Evolutionary conservation across 1,140 invertebrate species (phyloP).

Genomic region (Anoplolepis gracilipes): DNA sequence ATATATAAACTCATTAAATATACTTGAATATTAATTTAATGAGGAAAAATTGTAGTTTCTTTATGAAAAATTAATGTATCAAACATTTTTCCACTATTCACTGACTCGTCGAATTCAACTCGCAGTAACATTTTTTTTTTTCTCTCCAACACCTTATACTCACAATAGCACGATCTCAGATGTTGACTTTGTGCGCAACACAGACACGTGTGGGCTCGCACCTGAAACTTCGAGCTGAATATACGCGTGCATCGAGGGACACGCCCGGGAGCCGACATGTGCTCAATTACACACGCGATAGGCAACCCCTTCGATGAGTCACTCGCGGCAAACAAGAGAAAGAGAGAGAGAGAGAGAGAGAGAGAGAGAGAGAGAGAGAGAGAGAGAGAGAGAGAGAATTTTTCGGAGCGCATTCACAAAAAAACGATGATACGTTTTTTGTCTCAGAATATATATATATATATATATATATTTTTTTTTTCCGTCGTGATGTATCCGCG

Average conservation of each 20-base stretch:
- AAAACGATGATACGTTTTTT: background rate
- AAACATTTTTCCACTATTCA: conserved; percentile 6
- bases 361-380: background rate
- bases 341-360: background rate
- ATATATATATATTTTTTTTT: background rate
- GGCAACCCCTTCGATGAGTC: conserved; percentile 73
- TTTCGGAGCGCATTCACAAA: background rate
- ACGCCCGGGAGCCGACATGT: conserved; percentile 54
- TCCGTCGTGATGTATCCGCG: conserved; percentile 25
- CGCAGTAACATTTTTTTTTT: background rate
- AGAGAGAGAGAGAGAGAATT: background rate
- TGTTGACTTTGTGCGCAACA: background rate
- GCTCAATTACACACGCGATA: conserved; percentile 73
- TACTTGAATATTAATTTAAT: background rate
- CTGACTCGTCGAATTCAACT: background rate
- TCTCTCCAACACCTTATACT: background rate
- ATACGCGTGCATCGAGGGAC: conserved; percentile 14
- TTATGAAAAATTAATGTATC: background rate
- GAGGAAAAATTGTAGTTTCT: background rate
- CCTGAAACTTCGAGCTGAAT: conserved; percentile 4
- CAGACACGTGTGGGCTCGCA: conserved; percentile 4
- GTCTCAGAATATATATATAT: background rate
- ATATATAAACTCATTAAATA: background rate
- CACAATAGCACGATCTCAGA: background rate
- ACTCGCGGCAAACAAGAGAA: conserved; percentile 62